Evolutionary conservation across 2,888 invertebrate species (phyloP), one percentile per base, ranked within the genome.

Genomic region (Tinea semifulvella): DNA sequence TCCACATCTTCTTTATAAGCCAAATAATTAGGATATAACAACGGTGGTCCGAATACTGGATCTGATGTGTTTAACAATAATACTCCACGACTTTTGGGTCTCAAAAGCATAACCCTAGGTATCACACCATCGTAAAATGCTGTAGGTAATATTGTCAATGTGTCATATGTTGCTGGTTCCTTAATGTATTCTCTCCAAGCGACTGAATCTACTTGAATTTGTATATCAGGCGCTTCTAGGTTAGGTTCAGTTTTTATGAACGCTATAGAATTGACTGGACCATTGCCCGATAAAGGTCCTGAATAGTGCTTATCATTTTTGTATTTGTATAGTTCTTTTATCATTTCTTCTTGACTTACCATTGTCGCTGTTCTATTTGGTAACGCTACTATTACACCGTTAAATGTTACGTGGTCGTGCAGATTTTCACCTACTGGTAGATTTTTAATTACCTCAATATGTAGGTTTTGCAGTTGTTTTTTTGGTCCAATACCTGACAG

Each of bases 11-110:
- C 72, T 35, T 82, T 68, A 31, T 85, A 81, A 1, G 65, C 72
- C 47, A 87, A 86, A 44, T 86, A 87, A 47, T 86, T 88, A 0
- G 91, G 84, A 54, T 86, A 84, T 38, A 94, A 83, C 19, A 88
- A 56, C 0, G 93, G 93, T 28, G 82, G 71, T 0, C 88, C 88
- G 54, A 83, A 76, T 40, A 82, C 56, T 0, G 91, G 91, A 67
- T 94, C 83, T 0, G 83, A 81, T 0, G 77, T 65, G 54, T 88
- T 88, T 1, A 94, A 63, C 20, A 67, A 55, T 1, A 89, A 49
- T 11, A 69, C 67, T 0, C 89, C 89, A 53, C 85, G 71, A 51
- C 88, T 88, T 50, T 75, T 74, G 0, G 88, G 88, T 4, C 73
- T 68, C 31, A 89, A 53, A 16, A 87, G 67, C 55, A 85, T 82